phyloP scores from a whole-genome alignment of 1,140 invertebrate genomes.

The Chionoecetes opilio region DNA sequence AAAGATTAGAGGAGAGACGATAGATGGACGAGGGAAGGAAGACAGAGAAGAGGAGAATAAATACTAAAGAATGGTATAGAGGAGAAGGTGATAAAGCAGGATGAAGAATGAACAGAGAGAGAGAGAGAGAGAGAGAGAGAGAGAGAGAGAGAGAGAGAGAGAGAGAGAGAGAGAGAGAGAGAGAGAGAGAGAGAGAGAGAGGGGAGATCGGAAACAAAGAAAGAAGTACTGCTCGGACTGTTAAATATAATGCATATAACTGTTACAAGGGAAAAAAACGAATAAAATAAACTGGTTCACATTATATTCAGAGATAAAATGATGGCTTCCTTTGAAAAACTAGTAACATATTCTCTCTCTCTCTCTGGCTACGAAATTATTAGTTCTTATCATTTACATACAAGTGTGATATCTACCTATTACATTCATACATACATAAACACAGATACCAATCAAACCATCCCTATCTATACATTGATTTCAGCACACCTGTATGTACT shows the following conservation, averaged over 20 bases:
- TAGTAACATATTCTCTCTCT: too few relatives aligned
- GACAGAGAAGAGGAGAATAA: background rate
- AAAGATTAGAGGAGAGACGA: background rate
- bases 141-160: background rate
- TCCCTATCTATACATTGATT: background rate
- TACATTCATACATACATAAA: too few relatives aligned
- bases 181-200: too few relatives aligned
- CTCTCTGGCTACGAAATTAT: too few relatives aligned
- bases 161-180: too few relatives aligned
- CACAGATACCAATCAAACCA: background rate
- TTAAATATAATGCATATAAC: too few relatives aligned
- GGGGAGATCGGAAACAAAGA: too few relatives aligned
- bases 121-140: background rate
- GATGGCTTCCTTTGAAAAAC: background rate
- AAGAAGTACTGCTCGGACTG: too few relatives aligned
- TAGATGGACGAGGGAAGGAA: background rate
- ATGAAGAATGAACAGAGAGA: background rate
- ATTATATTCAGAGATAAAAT: background rate
- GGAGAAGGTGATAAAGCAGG: background rate
- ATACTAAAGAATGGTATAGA: background rate
- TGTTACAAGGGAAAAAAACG: too few relatives aligned
- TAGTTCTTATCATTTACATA: background rate
- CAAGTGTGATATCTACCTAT: background rate
- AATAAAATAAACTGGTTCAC: too few relatives aligned
- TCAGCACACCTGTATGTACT: background rate